Evolutionary conservation across 2,797 vertebrate genomes (phyloP), one percentile per base, ranked within the genome.

Genomic region (Cygnus olor): DNA sequence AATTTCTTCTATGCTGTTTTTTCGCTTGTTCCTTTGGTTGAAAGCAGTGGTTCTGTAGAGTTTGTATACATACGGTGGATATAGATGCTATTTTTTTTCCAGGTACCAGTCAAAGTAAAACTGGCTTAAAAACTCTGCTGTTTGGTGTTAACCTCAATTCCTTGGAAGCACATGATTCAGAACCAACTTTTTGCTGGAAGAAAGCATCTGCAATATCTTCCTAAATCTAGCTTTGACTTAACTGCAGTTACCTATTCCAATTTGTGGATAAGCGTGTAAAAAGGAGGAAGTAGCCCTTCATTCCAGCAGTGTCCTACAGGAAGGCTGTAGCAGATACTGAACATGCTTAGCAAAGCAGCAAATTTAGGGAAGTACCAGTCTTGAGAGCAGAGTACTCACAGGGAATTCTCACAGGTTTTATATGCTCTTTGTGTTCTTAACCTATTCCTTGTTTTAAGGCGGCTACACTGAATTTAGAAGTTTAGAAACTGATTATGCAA

Each of bases 1-100:
- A 97, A 96, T 96, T 95, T 96, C 89, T 92, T 96, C 76, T 95
- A 92, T 71, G 90, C 95, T 96, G 58, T 96, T 97, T 85, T 85
- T 88, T 79, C 76, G 80, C 71, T 95, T 93, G n/a, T 94, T 91
- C 74, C 30, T 94, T 93, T 66, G 90, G 30, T 60, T 87, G 85
- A 80, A 95, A 82, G 54, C 25, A 30, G 74, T 12, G 53, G 53
- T 78, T 68, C 66, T 51, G 27, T 69, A 10, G 64, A 34, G 47
- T 78, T 90, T 54, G 34, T 30, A 34, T 83, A 66, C 14, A 40
- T 6, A 34, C 0, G 74, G 53, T 24, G 15, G 27, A 36, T 21
- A 32, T 20, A 28, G 42, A 69, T 58, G 22, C 25, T 86, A 24
- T 30, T 4, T 65, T 69, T 47, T 9, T 27, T 6, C 27, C 27